Conservation (phyloP, 2,888 invertebrate genomes). For the Vesta saturnalis region DNA sequence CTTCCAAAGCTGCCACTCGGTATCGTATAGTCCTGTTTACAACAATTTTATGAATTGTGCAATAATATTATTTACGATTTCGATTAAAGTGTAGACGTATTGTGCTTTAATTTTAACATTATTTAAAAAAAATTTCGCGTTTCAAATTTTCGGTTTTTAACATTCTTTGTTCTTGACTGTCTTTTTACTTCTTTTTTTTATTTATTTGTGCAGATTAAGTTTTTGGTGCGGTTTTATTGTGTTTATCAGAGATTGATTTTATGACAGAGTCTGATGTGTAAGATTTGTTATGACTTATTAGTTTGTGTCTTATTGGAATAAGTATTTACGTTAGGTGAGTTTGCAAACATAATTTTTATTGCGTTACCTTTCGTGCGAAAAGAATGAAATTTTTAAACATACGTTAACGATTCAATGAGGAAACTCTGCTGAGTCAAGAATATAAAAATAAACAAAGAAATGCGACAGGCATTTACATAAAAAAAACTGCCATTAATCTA, state of each 20-base stretch:
- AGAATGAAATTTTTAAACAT: background rate
- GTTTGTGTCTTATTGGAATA: conserved; percentile 33
- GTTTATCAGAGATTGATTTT: conserved; percentile 31
- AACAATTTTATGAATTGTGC: conserved; percentile 44
- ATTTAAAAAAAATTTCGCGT: background rate
- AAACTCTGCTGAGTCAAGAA: conserved; percentile 10
- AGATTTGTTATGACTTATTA: conserved; percentile 36
- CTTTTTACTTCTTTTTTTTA: background rate
- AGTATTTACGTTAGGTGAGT: conserved; percentile 33
- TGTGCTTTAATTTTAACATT: conserved; percentile 14
- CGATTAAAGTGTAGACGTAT: conserved; percentile 21
- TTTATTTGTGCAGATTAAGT: background rate
- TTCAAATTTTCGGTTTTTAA: background rate
- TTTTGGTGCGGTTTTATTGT: conserved; percentile 20
- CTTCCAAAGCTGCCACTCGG: conserved; percentile 44
- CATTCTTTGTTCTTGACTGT: conserved; percentile 6
- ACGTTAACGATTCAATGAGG: conserved; percentile 1
- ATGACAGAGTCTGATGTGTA: conserved; percentile 29
- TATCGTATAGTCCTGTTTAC: conserved; percentile 45
- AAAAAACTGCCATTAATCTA: conserved; percentile 30
- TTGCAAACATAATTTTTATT: conserved; percentile 23
- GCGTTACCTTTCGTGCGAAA: too few species aligned
- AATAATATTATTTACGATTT: conserved; percentile 38
- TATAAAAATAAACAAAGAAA: conserved; percentile 24
- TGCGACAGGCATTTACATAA: conserved; percentile 22